Base-by-base conservation (phyloP, 1,140 invertebrate species). In the Glomeris maerens region DNA sequence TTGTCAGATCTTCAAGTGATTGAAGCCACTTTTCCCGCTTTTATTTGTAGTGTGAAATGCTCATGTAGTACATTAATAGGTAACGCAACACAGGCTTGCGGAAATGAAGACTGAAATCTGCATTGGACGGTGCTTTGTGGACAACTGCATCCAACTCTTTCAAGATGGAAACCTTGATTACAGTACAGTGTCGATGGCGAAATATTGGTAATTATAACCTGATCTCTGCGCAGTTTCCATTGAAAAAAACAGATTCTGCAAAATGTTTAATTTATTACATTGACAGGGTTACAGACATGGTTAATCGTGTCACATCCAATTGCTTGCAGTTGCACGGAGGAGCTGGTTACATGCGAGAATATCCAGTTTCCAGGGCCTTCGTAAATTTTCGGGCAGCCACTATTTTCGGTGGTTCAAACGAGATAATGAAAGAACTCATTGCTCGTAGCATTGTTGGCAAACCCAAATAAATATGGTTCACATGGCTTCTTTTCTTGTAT, bases 341-440 rank as follows among this genome's bases (percentile, higher is more conserved):
- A 2, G 70, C 66, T 62, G 72, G 72, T 14, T 73, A 70, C 60
- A 71, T 73, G 68, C 65, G 61, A 62, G 72, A 73, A 47, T 72
- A 70, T 51, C 67, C 67, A 2, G 70, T 73, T 44, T 61, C 66
- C 41, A 60, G 60, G 36, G 60, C 70, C 7, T 73, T 65, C 55
- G 63, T 67, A 14, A 68, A 72, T 55, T 59, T 70, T 26, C 55
- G 70, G 31, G 68, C 72, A 0, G 70, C 72, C 55, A 63, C 68
- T 17, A 72, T 73, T 47, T 73, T 72, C 58, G 72, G 69, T 20
- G 72, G 72, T 23, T 68, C 64, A 53, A 73, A 72, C 55, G 72
- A 73, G 61, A 72, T 73, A 42, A 72, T 73, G 70, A 72, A 72
- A 49, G 71, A 72, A 55, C 57, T 73, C 4, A 73, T 73, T n/a